Percentiles rank a stretch among this genome's conserved stretches.
Conservation (phyloP, 2,888 invertebrate genomes). For the Lasioglossum leucozonium region DNA sequence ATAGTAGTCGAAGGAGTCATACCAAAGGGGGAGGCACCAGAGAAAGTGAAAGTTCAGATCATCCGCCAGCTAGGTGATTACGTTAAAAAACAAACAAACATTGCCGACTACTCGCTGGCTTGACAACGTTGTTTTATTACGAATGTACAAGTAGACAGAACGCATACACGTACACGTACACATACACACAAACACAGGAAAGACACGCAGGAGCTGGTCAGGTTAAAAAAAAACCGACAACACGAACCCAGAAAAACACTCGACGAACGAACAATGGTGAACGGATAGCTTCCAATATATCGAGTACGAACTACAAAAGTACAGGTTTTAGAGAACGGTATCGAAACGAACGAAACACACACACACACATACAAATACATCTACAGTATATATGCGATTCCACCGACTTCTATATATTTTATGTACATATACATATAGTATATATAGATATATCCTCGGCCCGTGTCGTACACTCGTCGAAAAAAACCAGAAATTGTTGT, state of each 20-base stretch:
- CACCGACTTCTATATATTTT: slow-evolving; percentile 53
- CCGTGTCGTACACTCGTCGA: slow-evolving; percentile 62
- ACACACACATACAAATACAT: slow-evolving; percentile 61
- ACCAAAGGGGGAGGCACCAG: slow-evolving; percentile 88
- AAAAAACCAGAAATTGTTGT: slow-evolving; percentile 46
- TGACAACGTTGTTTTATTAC: slow-evolving; percentile 68
- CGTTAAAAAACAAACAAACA: slow-evolving; percentile 80
- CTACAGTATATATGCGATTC: slow-evolving; percentile 65
- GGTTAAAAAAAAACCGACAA: background rate
- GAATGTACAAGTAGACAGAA: slow-evolving; percentile 61
- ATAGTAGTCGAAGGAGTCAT: slow-evolving; percentile 84
- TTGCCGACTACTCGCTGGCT: slow-evolving; percentile 72
- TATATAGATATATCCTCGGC: slow-evolving; percentile 54
- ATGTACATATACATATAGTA: slow-evolving; percentile 6
- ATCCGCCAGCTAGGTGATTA: slow-evolving; percentile 86
- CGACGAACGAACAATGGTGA: slow-evolving; percentile 49
- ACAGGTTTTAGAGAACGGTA: slow-evolving; percentile 63
- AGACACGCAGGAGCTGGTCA: background rate
- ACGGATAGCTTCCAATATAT: slow-evolving; percentile 63
- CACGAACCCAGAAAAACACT: background rate
- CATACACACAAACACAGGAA: background rate
- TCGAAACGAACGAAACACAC: slow-evolving; percentile 54
- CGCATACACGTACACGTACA: background rate
- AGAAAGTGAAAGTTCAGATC: slow-evolving; percentile 87
- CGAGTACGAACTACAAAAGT: slow-evolving; percentile 60